These are phyloP conservation scores for Temnopleurus reevesii DNA, from an alignment of 53 echinoderm and acorn worm species.

Conservation along the genomic window DNA sequence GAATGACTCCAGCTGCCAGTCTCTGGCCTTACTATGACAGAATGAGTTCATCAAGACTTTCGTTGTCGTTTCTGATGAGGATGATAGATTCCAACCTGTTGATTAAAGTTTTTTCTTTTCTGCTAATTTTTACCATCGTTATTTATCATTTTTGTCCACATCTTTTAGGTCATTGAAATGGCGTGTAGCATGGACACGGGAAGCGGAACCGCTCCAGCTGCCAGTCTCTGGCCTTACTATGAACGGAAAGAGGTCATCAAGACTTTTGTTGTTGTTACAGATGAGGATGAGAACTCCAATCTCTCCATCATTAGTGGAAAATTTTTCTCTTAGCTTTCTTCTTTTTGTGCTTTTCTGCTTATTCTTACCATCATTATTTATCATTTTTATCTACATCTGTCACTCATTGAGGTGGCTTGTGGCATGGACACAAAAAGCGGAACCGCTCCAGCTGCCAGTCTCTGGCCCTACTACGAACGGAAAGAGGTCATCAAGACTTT, in stretches of 20 bases:
- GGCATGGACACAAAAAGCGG: constrained; percentile 64
- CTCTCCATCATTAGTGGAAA: no score
- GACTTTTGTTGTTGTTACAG: constrained; percentile 91
- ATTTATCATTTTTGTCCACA: no score
- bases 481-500: constrained; percentile 91
- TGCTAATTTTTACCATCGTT: no score
- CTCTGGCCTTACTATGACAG: constrained; percentile 83
- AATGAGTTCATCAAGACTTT: constrained; percentile 91
- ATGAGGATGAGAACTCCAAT: constrained; percentile 96
- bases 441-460: constrained; percentile 85
- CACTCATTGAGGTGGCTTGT: constrained; percentile 78
- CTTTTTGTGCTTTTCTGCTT: no score
- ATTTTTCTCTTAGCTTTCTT: no score
- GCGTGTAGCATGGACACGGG: constrained; percentile 69
- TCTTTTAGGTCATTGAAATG: constrained; percentile 82
- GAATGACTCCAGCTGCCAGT: constrained; percentile 84
- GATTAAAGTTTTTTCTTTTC: no score
- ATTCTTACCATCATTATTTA: no score
- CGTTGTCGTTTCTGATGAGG: constrained; percentile 87
- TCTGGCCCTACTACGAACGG: constrained; percentile 82
- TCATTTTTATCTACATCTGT: no score
- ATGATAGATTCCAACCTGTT: no score
- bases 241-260: constrained; percentile 82
- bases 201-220: constrained; percentile 78
- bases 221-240: constrained; percentile 87